phyloP scores from a whole-genome alignment of 2,113 vertebrate genomes.

The Holacanthus passer region DNA sequence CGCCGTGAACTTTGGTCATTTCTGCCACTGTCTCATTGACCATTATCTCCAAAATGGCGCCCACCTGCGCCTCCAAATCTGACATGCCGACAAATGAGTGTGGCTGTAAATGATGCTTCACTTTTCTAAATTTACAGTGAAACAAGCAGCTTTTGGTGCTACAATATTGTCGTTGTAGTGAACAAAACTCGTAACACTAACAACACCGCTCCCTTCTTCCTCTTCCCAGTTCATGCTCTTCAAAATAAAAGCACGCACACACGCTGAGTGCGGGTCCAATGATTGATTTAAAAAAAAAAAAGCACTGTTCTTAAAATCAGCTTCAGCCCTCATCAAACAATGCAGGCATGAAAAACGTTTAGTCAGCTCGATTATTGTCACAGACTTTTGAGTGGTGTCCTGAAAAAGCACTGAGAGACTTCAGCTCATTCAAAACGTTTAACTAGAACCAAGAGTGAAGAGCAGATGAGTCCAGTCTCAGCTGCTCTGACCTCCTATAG shows the following conservation, averaged over 20 bases:
- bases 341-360: no score
- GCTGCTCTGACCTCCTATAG: no score
- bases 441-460: no score
- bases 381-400: no score
- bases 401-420: no score
- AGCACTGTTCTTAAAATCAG: background rate
- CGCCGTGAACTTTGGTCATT: slow-evolving; percentile 67
- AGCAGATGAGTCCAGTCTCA: no score
- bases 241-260: slow-evolving; percentile 54
- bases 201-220: background rate
- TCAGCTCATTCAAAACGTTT: no score
- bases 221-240: slow-evolving; percentile 36
- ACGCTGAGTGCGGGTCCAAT: background rate
- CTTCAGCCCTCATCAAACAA: no score
- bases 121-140: background rate
- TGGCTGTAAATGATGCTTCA: accelerated
- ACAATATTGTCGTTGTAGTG: background rate
- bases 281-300: background rate
- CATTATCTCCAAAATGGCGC: slow-evolving; percentile 74
- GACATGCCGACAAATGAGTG: slow-evolving; percentile 43
- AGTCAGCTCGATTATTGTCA: no score
- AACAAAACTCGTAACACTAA: background rate
- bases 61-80: slow-evolving; percentile 57
- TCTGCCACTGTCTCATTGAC: slow-evolving; percentile 63
- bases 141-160: background rate